Evolutionary conservation across 1,140 invertebrate species (phyloP), one percentile per base, ranked within the genome.

Genomic region (Chionoecetes opilio): DNA sequence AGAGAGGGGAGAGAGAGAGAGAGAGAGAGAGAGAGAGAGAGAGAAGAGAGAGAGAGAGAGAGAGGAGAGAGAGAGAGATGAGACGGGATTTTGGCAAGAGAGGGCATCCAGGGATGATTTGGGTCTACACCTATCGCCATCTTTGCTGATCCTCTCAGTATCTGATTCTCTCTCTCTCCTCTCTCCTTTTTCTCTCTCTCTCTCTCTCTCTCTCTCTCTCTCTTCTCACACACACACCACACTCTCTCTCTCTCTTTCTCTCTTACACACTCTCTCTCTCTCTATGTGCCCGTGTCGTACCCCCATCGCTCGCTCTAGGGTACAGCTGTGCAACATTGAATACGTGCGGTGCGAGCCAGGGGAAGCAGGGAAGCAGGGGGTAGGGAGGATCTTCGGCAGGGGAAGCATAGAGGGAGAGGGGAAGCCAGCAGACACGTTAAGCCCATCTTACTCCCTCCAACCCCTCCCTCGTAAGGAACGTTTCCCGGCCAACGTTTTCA

Each of bases 161-260:
- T 75, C 63, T 75, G 17, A 21, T n/a, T 75, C 63, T 75, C 63
- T 75, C 63, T 75, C 63, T 75, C 63, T 75, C 63, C n/a, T n/a
- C n/a, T n/a, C n/a, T n/a, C 34, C 82, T 85, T 29, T 84, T 26
- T 84, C 82, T 84, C 82, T 84, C 82, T 84, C 82, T 84, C 82
- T 84, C 82, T 84, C 82, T 84, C 82, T 84, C 82, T 84, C 82
- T 84, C 82, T 84, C 82, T 84, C 82, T 84, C 82, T 84, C 82
- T 84, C 82, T 84, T n/a, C n/a, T n/a, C n/a, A n/a, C n/a, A n/a
- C n/a, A n/a, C n/a, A n/a, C n/a, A n/a, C n/a, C n/a, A n/a, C n/a
- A n/a, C 82, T 84, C 82, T 85, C 82, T 85, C 82, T n/a, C 26
- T 85, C 82, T 85, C 82, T 85, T 32, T 87, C 85, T 87, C 84